phyloP scores from a whole-genome alignment of 2,113 vertebrate species.

The Otus sunia region DNA sequence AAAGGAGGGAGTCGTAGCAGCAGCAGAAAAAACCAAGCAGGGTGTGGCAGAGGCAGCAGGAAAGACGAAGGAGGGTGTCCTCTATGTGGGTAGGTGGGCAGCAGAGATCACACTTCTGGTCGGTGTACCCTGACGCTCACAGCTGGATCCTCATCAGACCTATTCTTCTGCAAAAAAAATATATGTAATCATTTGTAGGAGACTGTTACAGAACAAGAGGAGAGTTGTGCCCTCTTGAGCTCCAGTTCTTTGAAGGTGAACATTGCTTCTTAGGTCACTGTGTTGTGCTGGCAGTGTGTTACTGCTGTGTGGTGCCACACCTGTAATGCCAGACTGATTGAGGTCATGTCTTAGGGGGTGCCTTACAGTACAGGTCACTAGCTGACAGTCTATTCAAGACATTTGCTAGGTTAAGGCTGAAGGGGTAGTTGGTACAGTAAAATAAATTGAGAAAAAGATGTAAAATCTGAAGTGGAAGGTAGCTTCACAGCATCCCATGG shows the following conservation, averaged over 20 bases:
- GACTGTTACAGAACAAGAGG: background rate
- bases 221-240: background rate
- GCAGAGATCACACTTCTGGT: background rate
- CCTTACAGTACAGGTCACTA: background rate
- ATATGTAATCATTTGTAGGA: background rate
- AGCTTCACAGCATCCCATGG: background rate
- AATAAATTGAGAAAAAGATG: background rate
- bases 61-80: conserved; percentile 88
- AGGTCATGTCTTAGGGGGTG: rapidly evolving
- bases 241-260: background rate
- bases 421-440: background rate
- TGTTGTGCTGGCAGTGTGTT: rapidly evolving
- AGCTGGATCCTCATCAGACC: background rate
- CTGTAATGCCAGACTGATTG: rapidly evolving
- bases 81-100: conserved; percentile 83
- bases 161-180: background rate
- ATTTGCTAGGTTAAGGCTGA: background rate
- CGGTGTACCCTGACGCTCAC: background rate
- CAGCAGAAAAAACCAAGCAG: conserved; percentile 89
- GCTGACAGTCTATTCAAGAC: background rate
- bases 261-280: background rate
- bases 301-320: background rate
- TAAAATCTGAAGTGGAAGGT: background rate
- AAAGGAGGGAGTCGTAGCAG: conserved; percentile 85
- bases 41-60: conserved; percentile 87